Conservation (phyloP, 2,797 vertebrate species). For the Gobio occitaniae region DNA sequence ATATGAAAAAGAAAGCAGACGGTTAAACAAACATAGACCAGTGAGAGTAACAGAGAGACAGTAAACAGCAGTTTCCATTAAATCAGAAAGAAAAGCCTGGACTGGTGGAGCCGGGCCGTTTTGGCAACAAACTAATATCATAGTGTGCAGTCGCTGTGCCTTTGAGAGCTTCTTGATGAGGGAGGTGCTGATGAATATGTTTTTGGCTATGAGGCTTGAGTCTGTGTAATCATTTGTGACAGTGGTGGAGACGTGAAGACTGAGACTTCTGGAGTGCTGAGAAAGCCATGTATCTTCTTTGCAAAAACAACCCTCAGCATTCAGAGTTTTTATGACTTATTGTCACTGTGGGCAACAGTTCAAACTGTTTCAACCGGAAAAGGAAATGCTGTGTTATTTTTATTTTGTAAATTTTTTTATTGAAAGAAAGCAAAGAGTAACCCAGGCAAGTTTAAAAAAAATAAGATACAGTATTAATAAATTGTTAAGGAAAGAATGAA, state of each 20-base stretch:
- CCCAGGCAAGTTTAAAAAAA: neutral
- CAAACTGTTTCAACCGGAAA: conserved; percentile 42
- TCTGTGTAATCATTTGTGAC: conserved; percentile 78
- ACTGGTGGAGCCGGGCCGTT: conserved; percentile 18
- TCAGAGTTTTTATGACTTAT: conserved; percentile 72
- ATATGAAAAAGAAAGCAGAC: conserved; percentile 53
- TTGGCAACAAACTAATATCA: conserved; percentile 36
- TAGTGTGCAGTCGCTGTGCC: conserved; percentile 54
- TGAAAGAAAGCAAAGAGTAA: neutral
- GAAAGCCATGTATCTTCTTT: conserved; percentile 70
- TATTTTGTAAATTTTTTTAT: neutral
- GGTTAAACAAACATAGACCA: conserved; percentile 50
- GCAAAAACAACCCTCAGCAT: conserved; percentile 65
- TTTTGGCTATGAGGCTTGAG: conserved; percentile 67
- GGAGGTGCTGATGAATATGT: conserved; percentile 70
- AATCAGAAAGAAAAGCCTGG: conserved; percentile 27
- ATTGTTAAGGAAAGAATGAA: neutral
- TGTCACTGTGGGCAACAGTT: conserved; percentile 63
- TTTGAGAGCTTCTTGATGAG: conserved; percentile 70
- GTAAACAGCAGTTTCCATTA: conserved; percentile 58
- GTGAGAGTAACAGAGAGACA: conserved; percentile 33
- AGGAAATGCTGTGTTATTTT: neutral
- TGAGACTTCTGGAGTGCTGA: conserved; percentile 70
- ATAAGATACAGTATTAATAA: neutral
- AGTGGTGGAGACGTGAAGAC: conserved; percentile 76